Conservation (phyloP, 2,113 vertebrate species). For the Stomatorhinus ivindoensis region DNA sequence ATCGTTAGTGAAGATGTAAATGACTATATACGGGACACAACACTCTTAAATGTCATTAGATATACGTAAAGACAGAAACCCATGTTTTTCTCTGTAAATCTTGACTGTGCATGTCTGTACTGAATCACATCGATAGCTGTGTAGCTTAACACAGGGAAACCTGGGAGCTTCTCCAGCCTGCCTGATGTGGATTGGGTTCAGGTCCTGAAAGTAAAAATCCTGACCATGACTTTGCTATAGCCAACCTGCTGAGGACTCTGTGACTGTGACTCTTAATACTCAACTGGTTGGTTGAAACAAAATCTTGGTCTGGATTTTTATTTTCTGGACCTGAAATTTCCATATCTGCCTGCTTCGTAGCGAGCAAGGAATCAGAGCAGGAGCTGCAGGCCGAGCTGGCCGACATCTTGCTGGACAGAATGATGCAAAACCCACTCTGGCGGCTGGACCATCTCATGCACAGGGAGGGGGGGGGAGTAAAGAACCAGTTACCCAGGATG, state of each 20-base stretch:
- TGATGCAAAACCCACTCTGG: slow-evolving; percentile 17
- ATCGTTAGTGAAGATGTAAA: background rate
- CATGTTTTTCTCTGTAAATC: too few species aligned
- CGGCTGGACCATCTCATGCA: slow-evolving; percentile 28
- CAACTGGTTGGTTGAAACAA: background rate
- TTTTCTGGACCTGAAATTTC: background rate
- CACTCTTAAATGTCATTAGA: background rate
- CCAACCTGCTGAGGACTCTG: background rate
- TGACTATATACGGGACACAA: background rate
- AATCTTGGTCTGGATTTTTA: background rate
- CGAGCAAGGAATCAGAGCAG: background rate
- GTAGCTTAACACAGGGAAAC: background rate
- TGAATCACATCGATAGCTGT: background rate
- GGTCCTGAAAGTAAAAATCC: background rate
- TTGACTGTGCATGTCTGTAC: background rate
- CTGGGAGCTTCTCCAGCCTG: background rate
- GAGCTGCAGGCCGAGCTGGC: background rate
- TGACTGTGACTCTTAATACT: background rate
- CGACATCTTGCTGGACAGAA: slow-evolving; percentile 1
- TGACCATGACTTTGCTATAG: background rate
- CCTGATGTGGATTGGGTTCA: background rate
- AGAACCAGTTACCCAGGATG: background rate
- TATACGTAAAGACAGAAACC: background rate
- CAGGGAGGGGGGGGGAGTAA: background rate
- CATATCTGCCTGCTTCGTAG: background rate